Base-by-base conservation (phyloP, 2,888 invertebrate genomes). In the Syrphus vitripennis region DNA sequence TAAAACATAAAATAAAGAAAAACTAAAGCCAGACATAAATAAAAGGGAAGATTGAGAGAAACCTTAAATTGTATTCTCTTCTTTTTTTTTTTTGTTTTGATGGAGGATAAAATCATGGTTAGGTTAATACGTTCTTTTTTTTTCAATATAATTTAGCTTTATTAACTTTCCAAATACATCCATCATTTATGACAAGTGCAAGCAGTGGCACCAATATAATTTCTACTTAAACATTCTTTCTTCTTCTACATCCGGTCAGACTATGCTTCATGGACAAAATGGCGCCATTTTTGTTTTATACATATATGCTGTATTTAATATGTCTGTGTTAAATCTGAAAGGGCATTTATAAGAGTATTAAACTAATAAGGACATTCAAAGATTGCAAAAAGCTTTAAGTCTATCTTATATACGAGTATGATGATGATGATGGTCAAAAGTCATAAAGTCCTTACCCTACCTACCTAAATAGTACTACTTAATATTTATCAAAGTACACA, bases 141-240 rank as follows among this genome's bases (percentile, higher is more conserved):
- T 76, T 76, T 80, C 67, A 53, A 75, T 80, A 80, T 80, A 80
- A 71, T 84, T 80, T 61, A 45, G 71, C 71, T 80, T 80, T 84
- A 84, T 80, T 84, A 84, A 84, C 65, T 84, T 81, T 81, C 19
- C 61, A 69, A n/a, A n/a, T 75, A 57, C 76, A 84, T 84, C 84
- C 81, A 84, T 84, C 84, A 84, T 72, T 14, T 26, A 71, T 84
- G 84, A 81, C 84, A 84, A 84, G 81, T 80, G 84, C 84, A 81
- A 84, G 71, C 84, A 77, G 71, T 71, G 75, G 71, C 80, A 69
- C 55, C 10, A 37, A 19, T 42, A 53, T 65, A 7, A 26, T 24
- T 50, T 4, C 50, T n/a, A 50, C 48, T 14, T 26, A 26, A 14
- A 71, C 57, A 31, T 19, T 19, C 29, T 19, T 19, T 5, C 24